Evolutionary conservation across 2,113 vertebrate genomes (phyloP), one percentile per base, ranked within the genome.

Genomic region (Mohoua ochrocephala): DNA sequence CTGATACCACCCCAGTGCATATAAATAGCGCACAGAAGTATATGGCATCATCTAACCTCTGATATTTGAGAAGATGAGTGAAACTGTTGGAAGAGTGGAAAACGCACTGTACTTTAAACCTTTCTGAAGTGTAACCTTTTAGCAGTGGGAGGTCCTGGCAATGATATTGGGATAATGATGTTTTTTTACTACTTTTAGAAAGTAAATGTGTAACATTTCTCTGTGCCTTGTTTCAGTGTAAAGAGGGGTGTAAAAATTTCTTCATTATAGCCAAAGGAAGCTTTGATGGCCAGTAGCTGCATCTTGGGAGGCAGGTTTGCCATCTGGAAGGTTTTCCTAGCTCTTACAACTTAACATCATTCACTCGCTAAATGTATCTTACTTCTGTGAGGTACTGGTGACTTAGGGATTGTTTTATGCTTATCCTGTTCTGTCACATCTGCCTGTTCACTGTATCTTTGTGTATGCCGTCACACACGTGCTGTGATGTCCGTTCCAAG

Each of bases 391-490:
- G 28, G 9, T 80, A 11, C 24, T 41, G 53, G 28, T 79, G 52
- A 33, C 22, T 84, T 76, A 56, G 31, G 73, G 54, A 13, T 20
- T 65, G 28, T 76, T 84, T 84, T 53, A 60, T 28, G 23, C 14
- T 83, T 73, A 24, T 78, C 31, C 35, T 53, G 10, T 64, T 71
- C 63, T 80, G 31, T 69, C 60, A n/a, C 5, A 39, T 78, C 49
- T 80, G 23, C 21, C 33, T 18, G 5, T 65, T 64, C 64, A 9
- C 56, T 49, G 75, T 11, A 33, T 70, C n/a, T n/a, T n/a, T n/a
- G n/a, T n/a, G n/a, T 24, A 0, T 81, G 41, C 24, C 26, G 71
- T 85, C 57, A 26, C 13, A 6, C 60, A 22, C 0, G 0, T 33
- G 30, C 35, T 79, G 45, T 63, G 22, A 39, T 79, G 54, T 76